phyloP scores from a whole-genome alignment of 2,113 vertebrate species.

The Gopherus flavomarginatus region DNA sequence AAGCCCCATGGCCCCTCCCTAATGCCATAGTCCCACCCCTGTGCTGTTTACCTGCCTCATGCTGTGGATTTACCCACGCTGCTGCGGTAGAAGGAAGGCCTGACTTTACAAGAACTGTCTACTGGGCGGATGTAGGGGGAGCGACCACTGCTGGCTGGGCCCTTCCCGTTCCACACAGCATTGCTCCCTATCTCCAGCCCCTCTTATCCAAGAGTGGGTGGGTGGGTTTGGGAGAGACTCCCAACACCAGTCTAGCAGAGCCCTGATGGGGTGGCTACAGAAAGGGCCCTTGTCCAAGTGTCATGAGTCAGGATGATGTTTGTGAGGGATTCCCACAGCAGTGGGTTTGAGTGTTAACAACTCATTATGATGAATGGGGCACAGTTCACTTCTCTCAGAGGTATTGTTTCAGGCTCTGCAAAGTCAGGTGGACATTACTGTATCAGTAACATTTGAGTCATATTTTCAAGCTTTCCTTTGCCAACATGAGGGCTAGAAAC shows the following conservation, averaged over 20 bases:
- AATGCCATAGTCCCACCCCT: neutral
- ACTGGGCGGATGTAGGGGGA: neutral
- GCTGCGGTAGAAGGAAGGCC: neutral
- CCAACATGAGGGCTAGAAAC: neutral
- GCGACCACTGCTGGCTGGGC: neutral
- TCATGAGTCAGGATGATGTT: neutral
- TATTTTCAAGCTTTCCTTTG: neutral
- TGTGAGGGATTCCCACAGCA: neutral
- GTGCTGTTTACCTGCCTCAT: fast-evolving
- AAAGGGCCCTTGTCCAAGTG: neutral
- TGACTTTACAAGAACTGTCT: neutral
- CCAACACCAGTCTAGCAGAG: neutral
- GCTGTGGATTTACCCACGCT: fast-evolving
- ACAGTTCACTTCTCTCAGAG: constrained; percentile 20
- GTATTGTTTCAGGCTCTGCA: constrained; percentile 5
- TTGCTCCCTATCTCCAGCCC: neutral
- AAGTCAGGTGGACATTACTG: constrained; percentile 45
- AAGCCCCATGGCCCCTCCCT: fast-evolving
- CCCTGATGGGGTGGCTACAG: neutral
- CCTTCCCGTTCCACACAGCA: neutral
- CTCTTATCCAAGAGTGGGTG: neutral
- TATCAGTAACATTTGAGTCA: neutral
- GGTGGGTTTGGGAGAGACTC: neutral
- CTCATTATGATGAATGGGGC: constrained; percentile 40
- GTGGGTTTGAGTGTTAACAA: neutral